Base-by-base conservation (phyloP, 2,797 vertebrate species). In the Potorous gilbertii region DNA sequence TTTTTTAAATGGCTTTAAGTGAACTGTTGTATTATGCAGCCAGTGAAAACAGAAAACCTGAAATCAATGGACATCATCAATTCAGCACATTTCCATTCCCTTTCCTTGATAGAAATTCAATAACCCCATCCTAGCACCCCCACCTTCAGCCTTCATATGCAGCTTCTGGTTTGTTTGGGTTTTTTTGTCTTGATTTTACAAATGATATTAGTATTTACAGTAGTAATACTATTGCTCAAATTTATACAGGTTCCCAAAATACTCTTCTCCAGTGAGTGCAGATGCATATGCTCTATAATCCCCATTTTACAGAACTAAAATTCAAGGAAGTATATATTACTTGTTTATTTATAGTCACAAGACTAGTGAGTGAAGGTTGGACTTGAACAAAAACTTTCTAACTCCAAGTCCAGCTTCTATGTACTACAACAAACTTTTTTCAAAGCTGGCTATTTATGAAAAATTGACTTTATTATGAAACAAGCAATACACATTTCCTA, bases 401-500 rank as follows among this genome's bases (percentile, higher is more conserved):
- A 50, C 40, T 87, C 40, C 21, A 87, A 50, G 10, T 87, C 40
- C 21, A 87, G 9, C 2, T 81, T 81, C 21, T 81, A 21, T 46
- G 2, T 21, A 81, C 74, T 46, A 27, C 8, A 27, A 87, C 24
- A 50, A 46, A 87, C 24, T 27, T 87, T 94, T 57, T 92, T 96
- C 94, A 96, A 97, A 97, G 96, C 92, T 93, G n/a, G 94, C 97
- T 93, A 92, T 56, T 27, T 96, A 95, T 97, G 97, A 98, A 96
- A 95, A 98, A 95, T 92, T 94, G 90, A 9, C 40, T 87, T 87
- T 87, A 87, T 87, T 46, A 87, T 50, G 18, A 87, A 46, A 87
- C 21, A 4, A 87, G 40, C 40, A 87, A 87, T 10, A 74, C 66
- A 91, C 55, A 27, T 93, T 95, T 96, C 92, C n/a, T 24, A 57